Percentiles rank a stretch among this genome's conserved stretches.
Evolutionary conservation across 2,888 invertebrate species (phyloP).

Genomic region (Hirtodrosophila duncani): DNA sequence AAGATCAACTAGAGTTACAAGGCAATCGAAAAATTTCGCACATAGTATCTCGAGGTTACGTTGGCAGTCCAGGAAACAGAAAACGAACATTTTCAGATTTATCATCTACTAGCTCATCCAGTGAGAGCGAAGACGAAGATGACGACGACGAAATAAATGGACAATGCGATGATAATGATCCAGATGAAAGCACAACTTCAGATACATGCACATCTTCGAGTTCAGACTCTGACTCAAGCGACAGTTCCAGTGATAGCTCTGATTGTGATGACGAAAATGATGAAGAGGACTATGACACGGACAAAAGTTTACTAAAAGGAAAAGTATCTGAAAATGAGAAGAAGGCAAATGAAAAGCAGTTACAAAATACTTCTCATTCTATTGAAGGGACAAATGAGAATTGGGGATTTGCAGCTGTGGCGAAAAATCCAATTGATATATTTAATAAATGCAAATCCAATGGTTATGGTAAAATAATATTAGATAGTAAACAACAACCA

Average conservation of each 20-base stretch:
- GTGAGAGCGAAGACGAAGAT: slow-evolving; percentile 76
- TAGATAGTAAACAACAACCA: slow-evolving; percentile 35
- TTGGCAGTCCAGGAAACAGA: slow-evolving; percentile 43
- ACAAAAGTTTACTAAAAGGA: slow-evolving; percentile 69
- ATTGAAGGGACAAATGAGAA: slow-evolving; percentile 68
- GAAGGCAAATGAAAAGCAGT: slow-evolving; percentile 43
- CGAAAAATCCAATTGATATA: slow-evolving; percentile 80
- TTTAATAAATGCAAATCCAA: slow-evolving; percentile 64
- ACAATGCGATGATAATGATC: slow-evolving; percentile 69
- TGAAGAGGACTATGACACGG: slow-evolving; percentile 70
- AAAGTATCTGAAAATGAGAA: slow-evolving; percentile 65
- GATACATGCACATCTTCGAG: slow-evolving; percentile 76
- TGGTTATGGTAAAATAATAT: slow-evolving; percentile 36
- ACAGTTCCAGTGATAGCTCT: slow-evolving; percentile 76
- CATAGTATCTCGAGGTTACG: slow-evolving; percentile 38
- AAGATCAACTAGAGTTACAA: slow-evolving; percentile 26
- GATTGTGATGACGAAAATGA: slow-evolving; percentile 77
- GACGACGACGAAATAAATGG: slow-evolving; percentile 67
- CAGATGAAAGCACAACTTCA: slow-evolving; percentile 73
- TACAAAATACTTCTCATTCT: slow-evolving; percentile 22
- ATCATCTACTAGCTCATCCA: slow-evolving; percentile 76
- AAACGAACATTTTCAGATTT: slow-evolving; percentile 75
- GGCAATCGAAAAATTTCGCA: slow-evolving; percentile 41
- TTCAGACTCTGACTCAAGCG: slow-evolving; percentile 75
- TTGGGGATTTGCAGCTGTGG: slow-evolving; percentile 83